Base-by-base conservation (phyloP, 2,888 invertebrate species). In the Neoascia interrupta region DNA sequence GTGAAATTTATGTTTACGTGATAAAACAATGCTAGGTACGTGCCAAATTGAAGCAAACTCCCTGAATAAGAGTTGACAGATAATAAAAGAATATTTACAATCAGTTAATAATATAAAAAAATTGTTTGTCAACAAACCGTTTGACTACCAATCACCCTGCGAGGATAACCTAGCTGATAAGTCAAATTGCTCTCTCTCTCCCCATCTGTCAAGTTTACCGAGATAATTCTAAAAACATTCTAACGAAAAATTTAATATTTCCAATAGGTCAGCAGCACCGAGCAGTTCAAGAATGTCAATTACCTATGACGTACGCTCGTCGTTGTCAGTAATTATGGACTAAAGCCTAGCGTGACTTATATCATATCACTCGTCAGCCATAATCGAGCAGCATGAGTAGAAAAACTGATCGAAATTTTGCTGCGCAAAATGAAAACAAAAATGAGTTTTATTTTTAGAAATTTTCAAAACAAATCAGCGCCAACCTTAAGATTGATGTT, bases 401-500 rank as follows among this genome's bases (percentile, higher is more conserved):
- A 37, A 3, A 43, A 21, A 43, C n/a, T 28, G 19, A 36, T 21
- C 23, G 2, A 39, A 16, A 43, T 53, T 54, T 54, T 28, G 36
- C 43, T 54, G 64, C 64, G 64, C 64, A 66, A 66, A 45, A 36
- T 54, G 23, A 41, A 41, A 39, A 56, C 4, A 26, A 37, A 26
- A 18, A 16, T 11, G 26, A 21, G 31, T 5, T 18, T 15, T 53
- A 63, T 63, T 63, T 54, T 54, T 54, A 54, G 53, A 66, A 13
- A 8, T 28, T 16, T 31, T 43, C 21, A 34, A 47, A 36, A 26
- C 45, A 60, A 23, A 37, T 60, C 45, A 41, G 19, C 26, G 41
- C 28, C 18, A 21, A 4, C 63, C 28, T n/a, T n/a, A 28, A 63
- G 63, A 63, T 49, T 51, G 63, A 49, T 63, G 51, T 63, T 63